A percentile compares a stretch with the other conserved stretches of the same genome.
Conservation (phyloP, 2,113 vertebrate genomes). For the Dromaius novaehollandiae region DNA sequence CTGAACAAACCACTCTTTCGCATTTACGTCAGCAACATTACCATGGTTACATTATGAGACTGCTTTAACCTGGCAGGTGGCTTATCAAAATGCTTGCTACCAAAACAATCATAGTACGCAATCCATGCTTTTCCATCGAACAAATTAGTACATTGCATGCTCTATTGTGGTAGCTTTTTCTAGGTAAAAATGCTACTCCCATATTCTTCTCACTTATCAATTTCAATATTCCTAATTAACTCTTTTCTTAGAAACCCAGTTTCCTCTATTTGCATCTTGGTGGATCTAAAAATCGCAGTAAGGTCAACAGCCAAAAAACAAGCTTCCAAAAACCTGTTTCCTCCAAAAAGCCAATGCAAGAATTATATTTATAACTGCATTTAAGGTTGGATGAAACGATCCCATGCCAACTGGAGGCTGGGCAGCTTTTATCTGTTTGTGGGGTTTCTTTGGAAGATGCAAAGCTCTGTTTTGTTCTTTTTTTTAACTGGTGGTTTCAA, state of each 20-base stretch:
- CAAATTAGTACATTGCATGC: neutral
- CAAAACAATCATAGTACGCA: neutral
- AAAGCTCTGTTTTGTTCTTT: neutral
- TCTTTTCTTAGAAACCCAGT: neutral
- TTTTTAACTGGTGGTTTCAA: neutral
- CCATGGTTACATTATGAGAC: slow-evolving; percentile 56
- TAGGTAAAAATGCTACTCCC: neutral
- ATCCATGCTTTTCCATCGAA: slow-evolving; percentile 12
- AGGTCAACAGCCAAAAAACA: neutral
- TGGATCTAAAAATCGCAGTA: neutral
- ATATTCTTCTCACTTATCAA: neutral
- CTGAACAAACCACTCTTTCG: slow-evolving; percentile 21
- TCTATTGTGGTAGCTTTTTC: neutral
- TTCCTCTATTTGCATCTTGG: neutral
- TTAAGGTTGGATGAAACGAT: neutral
- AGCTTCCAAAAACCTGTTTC: neutral
- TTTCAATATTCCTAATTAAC: neutral
- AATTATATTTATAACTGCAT: neutral
- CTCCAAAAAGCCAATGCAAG: neutral
- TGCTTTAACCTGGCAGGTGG: slow-evolving; percentile 62
- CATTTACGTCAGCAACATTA: slow-evolving; percentile 19
- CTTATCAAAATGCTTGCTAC: slow-evolving; percentile 7
- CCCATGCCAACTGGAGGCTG: neutral
- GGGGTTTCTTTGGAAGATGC: neutral
- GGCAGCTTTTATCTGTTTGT: neutral